A percentile compares a stretch with the other conserved stretches of the same genome.
Conservation (phyloP, 2,888 invertebrate genomes). For the Encarsia formosa region DNA sequence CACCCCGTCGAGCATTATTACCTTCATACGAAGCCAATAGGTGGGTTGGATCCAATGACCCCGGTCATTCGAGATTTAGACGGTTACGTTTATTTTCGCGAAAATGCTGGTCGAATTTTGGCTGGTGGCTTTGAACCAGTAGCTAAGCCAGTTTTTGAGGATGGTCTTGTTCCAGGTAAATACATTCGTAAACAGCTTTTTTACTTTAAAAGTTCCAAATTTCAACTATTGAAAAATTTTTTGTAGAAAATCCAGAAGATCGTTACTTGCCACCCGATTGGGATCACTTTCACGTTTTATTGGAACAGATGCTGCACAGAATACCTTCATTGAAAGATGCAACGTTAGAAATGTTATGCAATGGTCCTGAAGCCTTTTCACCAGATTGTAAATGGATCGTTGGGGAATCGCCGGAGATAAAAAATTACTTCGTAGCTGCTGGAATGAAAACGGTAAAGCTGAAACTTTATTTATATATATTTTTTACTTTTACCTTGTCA, state of each 20-base stretch:
- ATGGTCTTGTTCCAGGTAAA: constrained; percentile 62
- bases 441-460: constrained; percentile 78
- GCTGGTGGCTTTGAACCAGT: constrained; percentile 89
- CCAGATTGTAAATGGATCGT: constrained; percentile 96
- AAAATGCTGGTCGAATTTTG: constrained; percentile 77
- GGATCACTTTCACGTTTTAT: constrained; percentile 91
- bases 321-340: constrained; percentile 76
- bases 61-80: constrained; percentile 88
- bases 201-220: neutral
- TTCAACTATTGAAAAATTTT: constrained; percentile 8
- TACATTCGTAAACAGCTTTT: neutral
- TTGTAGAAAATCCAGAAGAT: constrained; percentile 23
- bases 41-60: constrained; percentile 71
- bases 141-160: constrained; percentile 86
- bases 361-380: constrained; percentile 91
- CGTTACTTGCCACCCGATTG: constrained; percentile 75
- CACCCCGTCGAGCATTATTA: constrained; percentile 93
- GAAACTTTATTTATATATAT: neutral
- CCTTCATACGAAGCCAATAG: constrained; percentile 79
- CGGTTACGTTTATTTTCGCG: constrained; percentile 81
- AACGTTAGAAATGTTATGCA: constrained; percentile 74
- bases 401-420: constrained; percentile 88
- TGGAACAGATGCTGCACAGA: constrained; percentile 79
- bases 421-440: constrained; percentile 67
- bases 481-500: too few species aligned